Evolutionary conservation across 2,113 vertebrate species (phyloP), one percentile per base, ranked within the genome.

Genomic region (Sinocyclocheilus rhinocerous): DNA sequence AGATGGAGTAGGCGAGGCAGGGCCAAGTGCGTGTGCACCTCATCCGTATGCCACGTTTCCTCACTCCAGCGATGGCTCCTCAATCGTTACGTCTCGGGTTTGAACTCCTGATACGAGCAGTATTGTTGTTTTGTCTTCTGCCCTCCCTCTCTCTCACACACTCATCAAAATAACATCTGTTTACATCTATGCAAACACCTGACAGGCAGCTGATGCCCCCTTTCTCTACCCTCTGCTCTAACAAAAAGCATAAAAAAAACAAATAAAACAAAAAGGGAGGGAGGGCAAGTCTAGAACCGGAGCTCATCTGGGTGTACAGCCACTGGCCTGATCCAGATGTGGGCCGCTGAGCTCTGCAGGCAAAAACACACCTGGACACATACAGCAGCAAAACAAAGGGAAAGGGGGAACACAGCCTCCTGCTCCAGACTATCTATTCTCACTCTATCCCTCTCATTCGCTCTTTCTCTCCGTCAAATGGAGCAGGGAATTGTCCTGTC

Each of bases 81-180:
- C 87, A 90, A 92, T 93, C 72, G n/a, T 92, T 91, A 93, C 90
- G 92, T 91, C 92, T 94, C 89, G 92, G 88, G 92, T 92, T 90
- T 87, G 90, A 88, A 87, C 86, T 70, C 72, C 57, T 77, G 50
- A 81, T 6, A 65, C 86, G 80, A 86, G 87, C 87, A 45, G 57
- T 39, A 90, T 92, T 91, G 89, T 93, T 90, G 87, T 88, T 92
- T 91, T 81, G 18, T 77, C 52, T 22, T 48, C 26, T 61, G 18
- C 79, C 65, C 77, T 48, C 77, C 48, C 73, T 36, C 45, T 26
- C 88, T 76, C 88, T 76, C 88, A 84, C 87, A 81, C 83, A 84
- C 87, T 90, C 91, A 93, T 94, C 93, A 95, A 93, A 95, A 95
- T 94, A 95, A 95, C 95, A 95, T 95, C 95, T 95, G 95, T 92